Conservation (phyloP, 2,113 vertebrate genomes). For the Ia io region DNA sequence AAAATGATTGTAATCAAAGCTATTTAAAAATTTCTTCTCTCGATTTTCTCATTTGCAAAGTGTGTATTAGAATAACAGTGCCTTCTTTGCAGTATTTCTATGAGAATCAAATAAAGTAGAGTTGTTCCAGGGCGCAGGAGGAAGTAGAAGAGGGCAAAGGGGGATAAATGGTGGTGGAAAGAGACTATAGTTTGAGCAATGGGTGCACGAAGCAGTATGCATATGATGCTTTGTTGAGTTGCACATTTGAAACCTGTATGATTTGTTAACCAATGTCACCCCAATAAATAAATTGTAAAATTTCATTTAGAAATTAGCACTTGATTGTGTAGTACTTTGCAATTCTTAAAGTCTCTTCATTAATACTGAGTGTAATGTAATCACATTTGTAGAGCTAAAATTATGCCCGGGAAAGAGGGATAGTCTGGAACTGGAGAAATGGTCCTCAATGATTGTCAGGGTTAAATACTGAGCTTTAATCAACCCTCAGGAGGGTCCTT, state of each 20-base stretch:
- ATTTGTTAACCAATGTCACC: neutral
- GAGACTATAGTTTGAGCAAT: neutral
- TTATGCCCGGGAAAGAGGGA: neutral
- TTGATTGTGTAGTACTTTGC: conserved; percentile 56
- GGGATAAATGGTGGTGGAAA: neutral
- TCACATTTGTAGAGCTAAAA: conserved; percentile 34
- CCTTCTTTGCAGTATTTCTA: neutral
- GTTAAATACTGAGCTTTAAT: neutral
- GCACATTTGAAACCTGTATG: neutral
- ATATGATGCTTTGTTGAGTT: neutral
- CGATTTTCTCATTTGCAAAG: neutral
- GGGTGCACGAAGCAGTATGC: neutral
- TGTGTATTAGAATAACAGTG: neutral
- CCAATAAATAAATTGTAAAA: neutral
- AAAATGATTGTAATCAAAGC: neutral
- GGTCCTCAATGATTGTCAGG: neutral
- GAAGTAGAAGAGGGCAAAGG: neutral
- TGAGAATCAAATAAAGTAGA: neutral
- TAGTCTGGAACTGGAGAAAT: neutral
- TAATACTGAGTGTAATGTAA: conserved; percentile 52
- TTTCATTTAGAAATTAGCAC: conserved; percentile 53
- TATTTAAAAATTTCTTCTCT: neutral
- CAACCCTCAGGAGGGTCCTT: neutral
- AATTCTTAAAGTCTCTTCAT: conserved; percentile 59
- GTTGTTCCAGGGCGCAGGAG: neutral